Percentiles rank a stretch among this genome's conserved stretches.
Evolutionary conservation across 2,113 vertebrate genomes (phyloP).

Genomic region (Oreochromis tanganicae): DNA sequence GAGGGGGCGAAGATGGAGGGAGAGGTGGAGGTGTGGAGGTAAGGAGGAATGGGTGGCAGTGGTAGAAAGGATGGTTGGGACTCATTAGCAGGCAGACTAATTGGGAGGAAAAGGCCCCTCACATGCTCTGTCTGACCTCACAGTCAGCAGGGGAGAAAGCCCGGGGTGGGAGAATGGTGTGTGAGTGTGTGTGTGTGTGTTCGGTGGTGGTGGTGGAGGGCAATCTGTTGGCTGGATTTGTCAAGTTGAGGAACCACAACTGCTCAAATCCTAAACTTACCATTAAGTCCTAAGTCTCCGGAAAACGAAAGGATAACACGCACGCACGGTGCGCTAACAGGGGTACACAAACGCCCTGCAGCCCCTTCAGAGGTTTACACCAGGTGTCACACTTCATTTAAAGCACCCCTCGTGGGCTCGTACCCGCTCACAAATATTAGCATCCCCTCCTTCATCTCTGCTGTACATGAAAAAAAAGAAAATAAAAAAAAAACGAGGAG

Average conservation of each 20-base stretch:
- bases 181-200: not conserved
- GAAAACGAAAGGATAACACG: conserved; percentile 20
- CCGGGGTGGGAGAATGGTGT: conserved; percentile 7
- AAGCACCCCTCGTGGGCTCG: conserved; percentile 42
- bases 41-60: conserved; percentile 31
- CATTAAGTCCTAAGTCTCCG: conserved; percentile 5
- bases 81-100: conserved; percentile 74
- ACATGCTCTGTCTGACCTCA: conserved; percentile 73
- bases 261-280: conserved; percentile 27
- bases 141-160: conserved; percentile 66
- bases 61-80: conserved; percentile 46
- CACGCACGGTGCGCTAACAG: not conserved
- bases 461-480: conserved; percentile 13
- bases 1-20: not conserved
- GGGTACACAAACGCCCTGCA: not conserved
- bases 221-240: conserved; percentile 19
- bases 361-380: conserved; percentile 52
- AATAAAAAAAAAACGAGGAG: conserved; percentile 23
- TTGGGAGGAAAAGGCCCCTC: conserved; percentile 72
- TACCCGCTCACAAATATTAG: conserved; percentile 33
- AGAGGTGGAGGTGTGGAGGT: conserved; percentile 28
- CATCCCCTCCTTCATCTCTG: conserved; percentile 19
- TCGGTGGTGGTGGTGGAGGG: not conserved
- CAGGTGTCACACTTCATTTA: conserved; percentile 71
- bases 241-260: conserved; percentile 39